These are phyloP conservation scores for Trachemys scripta DNA, from an alignment of 2,113 vertebrate species.

Conservation along the genomic window DNA sequence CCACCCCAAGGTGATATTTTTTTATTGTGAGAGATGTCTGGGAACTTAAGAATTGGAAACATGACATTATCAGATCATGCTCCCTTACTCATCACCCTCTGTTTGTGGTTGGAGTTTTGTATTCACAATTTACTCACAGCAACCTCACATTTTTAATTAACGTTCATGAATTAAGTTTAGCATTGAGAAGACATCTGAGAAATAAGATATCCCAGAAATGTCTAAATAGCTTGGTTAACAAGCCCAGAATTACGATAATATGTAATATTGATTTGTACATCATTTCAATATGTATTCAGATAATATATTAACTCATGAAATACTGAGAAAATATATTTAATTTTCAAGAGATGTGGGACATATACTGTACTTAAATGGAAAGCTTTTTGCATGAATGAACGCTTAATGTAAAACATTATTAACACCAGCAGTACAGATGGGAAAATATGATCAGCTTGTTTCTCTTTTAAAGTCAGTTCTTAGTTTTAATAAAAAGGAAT, in stretches of 20 bases:
- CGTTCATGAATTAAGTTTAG: neutral
- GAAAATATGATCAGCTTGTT: conserved; percentile 36
- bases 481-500: conserved; percentile 1
- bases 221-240: neutral
- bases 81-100: neutral
- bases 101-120: neutral
- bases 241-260: neutral
- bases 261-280: neutral
- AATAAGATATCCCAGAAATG: neutral
- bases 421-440: conserved; percentile 19
- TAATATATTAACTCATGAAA: too few relatives aligned
- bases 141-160: too few relatives aligned
- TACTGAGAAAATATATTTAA: neutral
- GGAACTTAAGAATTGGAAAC: neutral
- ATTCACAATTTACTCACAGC: neutral
- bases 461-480: conserved; percentile 10
- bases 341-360: neutral
- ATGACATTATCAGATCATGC: neutral
- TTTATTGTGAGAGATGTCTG: conserved; percentile 22
- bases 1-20: conserved; percentile 22
- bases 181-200: neutral
- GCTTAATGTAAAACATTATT: conserved; percentile 23
- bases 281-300: neutral
- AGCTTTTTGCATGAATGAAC: neutral
- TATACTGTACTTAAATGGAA: neutral